Percentiles rank a stretch among this genome's conserved stretches.
Conservation (phyloP, 2,888 invertebrate genomes). For the Limenitis camilla region DNA sequence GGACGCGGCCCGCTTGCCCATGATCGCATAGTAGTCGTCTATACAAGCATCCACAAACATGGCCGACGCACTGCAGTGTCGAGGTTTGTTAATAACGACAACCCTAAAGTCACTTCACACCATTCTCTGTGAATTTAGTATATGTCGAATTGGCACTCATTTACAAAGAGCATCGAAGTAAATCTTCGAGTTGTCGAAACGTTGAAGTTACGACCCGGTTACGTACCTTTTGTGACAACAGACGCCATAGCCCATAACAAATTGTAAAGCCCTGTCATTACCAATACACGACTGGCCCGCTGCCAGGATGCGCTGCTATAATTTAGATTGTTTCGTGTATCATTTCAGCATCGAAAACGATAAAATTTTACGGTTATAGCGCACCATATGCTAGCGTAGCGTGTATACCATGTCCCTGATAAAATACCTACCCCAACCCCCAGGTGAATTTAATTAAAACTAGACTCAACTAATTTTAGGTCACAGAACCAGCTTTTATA, state of each 20-base stretch:
- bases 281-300: slow-evolving; percentile 49
- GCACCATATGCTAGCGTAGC: slow-evolving; percentile 25
- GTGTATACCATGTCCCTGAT: slow-evolving; percentile 20
- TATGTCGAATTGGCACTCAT: slow-evolving; percentile 5
- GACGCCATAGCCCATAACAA: slow-evolving; percentile 56
- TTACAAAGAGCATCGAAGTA: slow-evolving; percentile 11
- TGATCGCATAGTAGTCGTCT: too few relatives aligned
- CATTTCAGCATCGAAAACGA: slow-evolving; percentile 69
- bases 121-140: too few relatives aligned
- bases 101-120: too few relatives aligned
- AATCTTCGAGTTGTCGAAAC: slow-evolving; percentile 26
- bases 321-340: slow-evolving; percentile 73
- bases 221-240: slow-evolving; percentile 29
- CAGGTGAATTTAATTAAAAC: slow-evolving; percentile 21
- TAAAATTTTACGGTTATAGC: slow-evolving; percentile 72
- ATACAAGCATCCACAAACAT: too few relatives aligned
- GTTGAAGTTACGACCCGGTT: slow-evolving; percentile 32
- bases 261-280: slow-evolving; percentile 62
- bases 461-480: slow-evolving; percentile 1
- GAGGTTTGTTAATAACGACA: too few relatives aligned
- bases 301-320: slow-evolving; percentile 61
- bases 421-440: slow-evolving; percentile 12
- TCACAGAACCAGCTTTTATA: neutral
- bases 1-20: too few relatives aligned
- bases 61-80: too few relatives aligned